Evolutionary conservation across 2,888 invertebrate species (phyloP), one percentile per base, ranked within the genome.

Genomic region (Rosalia funebris): DNA sequence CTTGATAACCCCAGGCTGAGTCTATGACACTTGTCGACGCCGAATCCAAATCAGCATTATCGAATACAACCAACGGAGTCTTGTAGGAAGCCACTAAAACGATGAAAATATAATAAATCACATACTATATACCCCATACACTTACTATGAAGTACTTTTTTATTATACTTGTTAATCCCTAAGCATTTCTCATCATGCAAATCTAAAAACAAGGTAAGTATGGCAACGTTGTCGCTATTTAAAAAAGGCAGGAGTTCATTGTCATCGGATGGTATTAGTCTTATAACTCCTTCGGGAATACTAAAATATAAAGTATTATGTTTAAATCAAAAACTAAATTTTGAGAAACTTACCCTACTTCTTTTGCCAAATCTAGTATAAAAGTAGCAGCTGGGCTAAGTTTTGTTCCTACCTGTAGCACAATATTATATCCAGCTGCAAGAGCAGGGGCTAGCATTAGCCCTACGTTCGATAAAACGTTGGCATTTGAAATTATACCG

Each of bases 31-130:
- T 80, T 65, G 85, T 84, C 46, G 83, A 82, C 1, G 85, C 84
- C 45, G 86, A 84, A 78, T 86, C 84, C 34, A 86, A 69, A 75
- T 87, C 87, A 7, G 84, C 83, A 42, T 80, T 77, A 58, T 86
- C 85, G 75, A 84, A 86, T 53, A 86, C 81, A 34, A 87, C 75
- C 64, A 84, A 81, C 1, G 84, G 81, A 41, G 81, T 82, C 63
- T 67, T 71, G 25, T 59, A 66, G 9, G 69, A 48, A 16, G 57
- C 31, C 15, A 65, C 66, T 67, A 52, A 54, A 67, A 65, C 46
- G n/a, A n/a, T n/a, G n/a, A n/a, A n/a, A n/a, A n/a, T n/a, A n/a
- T n/a, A n/a, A n/a, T n/a, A n/a, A 17, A 15, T n/a, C 9, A 20
- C 12, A 34, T 20, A 16, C 20, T 1, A 19, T 37, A 3, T 5